Evolutionary conservation across 2,797 vertebrate genomes (phyloP).

Genomic region (Sus cebifrons): DNA sequence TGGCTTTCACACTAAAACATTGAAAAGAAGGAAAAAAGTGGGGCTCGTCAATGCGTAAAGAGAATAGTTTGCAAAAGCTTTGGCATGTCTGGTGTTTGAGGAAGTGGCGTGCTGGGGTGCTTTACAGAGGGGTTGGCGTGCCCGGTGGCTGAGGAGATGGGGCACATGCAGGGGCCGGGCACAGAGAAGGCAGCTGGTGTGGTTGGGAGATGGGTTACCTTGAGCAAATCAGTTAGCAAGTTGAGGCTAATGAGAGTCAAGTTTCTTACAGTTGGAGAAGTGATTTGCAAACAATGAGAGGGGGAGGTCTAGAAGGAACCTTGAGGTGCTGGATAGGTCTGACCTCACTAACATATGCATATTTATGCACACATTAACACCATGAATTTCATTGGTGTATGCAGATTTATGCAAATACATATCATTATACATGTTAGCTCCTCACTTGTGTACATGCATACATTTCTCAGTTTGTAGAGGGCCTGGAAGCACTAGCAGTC

Average conservation of each 20-base stretch:
- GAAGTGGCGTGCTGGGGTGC: not conserved
- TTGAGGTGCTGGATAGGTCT: not conserved
- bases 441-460: too few relatives aligned
- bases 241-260: not conserved
- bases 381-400: not conserved
- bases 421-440: not conserved
- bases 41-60: not conserved
- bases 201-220: not conserved
- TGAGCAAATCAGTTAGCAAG: not conserved
- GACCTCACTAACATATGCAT: not conserved
- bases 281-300: not conserved
- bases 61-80: not conserved
- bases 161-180: not conserved
- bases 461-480: not conserved
- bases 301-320: not conserved
- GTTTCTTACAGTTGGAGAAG: not conserved
- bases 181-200: not conserved
- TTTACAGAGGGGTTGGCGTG: not conserved
- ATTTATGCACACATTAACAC: not conserved
- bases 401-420: not conserved
- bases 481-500: not conserved
- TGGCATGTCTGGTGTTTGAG: not conserved
- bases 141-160: not conserved
- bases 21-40: not conserved
- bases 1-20: not conserved